Evolutionary conservation across 2,797 vertebrate species (phyloP).

Genomic region (Chrosomus eos): DNA sequence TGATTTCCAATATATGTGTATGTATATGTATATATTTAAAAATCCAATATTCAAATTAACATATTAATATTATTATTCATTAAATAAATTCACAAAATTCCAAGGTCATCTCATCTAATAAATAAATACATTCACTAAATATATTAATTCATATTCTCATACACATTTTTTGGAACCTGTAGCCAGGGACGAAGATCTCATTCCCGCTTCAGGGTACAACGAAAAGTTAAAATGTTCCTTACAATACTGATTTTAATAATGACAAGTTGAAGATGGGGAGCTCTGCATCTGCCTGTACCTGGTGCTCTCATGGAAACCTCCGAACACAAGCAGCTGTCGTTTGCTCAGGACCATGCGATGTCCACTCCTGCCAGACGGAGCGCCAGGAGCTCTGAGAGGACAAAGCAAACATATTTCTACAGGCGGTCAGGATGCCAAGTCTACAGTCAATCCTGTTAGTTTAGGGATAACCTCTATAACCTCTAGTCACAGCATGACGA

Average conservation of each 20-base stretch:
- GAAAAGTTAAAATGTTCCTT: not conserved
- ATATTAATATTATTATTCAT: not conserved
- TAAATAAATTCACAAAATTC: not conserved
- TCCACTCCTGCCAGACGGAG: constrained; percentile 91
- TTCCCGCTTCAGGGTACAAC: not conserved
- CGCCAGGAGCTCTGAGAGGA: constrained; percentile 82
- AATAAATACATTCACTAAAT: not conserved
- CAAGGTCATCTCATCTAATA: not conserved
- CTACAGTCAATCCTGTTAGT: not conserved
- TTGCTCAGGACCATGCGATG: constrained; percentile 92
- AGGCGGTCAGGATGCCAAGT: not conserved
- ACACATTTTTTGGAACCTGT: not conserved
- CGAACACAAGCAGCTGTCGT: constrained; percentile 90
- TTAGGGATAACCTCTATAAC: not conserved
- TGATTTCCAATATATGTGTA: too few species aligned
- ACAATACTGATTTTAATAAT: not conserved
- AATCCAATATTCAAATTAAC: not conserved
- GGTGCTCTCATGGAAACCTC: constrained; percentile 93
- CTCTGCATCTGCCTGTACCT: constrained; percentile 74
- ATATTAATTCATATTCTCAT: not conserved
- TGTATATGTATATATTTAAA: too few species aligned
- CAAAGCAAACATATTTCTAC: constrained; percentile 26
- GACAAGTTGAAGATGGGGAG: not conserved
- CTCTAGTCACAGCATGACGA: not conserved
- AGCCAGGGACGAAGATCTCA: not conserved